Percentiles rank a stretch among this genome's conserved stretches.
Evolutionary conservation across 1,140 invertebrate genomes (phyloP).

Genomic region (Homalodisca vitripennis): DNA sequence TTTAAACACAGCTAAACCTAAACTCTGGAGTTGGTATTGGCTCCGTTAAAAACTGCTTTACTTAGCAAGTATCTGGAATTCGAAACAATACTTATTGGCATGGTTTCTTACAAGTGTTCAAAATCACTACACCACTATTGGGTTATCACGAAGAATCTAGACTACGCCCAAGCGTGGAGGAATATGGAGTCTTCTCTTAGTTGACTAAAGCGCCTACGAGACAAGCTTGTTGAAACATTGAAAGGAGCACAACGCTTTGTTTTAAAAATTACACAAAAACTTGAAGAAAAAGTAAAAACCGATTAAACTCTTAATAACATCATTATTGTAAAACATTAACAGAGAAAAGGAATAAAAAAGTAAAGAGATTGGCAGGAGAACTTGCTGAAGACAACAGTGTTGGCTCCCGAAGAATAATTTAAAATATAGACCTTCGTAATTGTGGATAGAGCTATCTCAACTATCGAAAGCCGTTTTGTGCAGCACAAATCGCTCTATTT

Average conservation of each 20-base stretch:
- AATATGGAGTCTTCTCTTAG: not conserved
- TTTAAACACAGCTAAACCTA: not conserved
- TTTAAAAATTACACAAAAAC: not conserved
- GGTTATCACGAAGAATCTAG: constrained; percentile 16
- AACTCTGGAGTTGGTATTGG: not conserved
- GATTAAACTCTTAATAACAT: not conserved
- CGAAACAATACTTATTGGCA: not conserved
- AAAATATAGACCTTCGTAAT: not conserved
- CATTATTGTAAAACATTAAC: not conserved
- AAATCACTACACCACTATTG: constrained; percentile 8
- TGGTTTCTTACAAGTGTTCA: not conserved
- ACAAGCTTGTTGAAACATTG: not conserved
- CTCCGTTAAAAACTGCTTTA: not conserved
- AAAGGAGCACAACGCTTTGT: not conserved
- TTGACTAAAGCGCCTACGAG: not conserved
- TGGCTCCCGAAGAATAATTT: not conserved
- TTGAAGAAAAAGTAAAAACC: not conserved
- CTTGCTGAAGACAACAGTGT: not conserved
- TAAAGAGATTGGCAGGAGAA: not conserved
- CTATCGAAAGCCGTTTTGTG: not conserved
- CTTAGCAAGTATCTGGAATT: not conserved
- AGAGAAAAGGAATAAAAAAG: not conserved
- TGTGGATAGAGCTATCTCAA: not conserved
- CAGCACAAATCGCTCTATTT: not conserved
- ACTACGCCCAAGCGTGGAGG: constrained; percentile 6